Base-by-base conservation (phyloP, 2,797 vertebrate genomes). In the Macrochelys suwanniensis region DNA sequence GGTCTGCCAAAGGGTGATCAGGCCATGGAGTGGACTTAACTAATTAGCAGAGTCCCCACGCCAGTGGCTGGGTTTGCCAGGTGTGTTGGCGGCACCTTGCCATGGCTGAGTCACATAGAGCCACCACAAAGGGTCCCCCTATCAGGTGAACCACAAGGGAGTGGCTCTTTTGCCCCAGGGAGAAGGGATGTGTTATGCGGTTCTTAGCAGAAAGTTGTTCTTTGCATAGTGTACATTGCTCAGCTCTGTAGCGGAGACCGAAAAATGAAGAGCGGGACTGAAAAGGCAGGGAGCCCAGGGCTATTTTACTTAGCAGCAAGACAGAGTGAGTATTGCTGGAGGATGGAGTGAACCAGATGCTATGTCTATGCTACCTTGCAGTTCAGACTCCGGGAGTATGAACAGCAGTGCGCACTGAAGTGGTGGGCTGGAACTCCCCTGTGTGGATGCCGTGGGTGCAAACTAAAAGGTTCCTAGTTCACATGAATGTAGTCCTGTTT, bases 61-160 rank as follows among this genome's bases (percentile, higher is more conserved):
- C 31, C 76, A 11, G 0, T 1, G 42, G 25, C 16, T 59, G 53
- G 26, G 21, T 57, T 56, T 81, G 77, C 68, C 50, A 71, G 85
- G 10, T 74, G 42, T 7, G 19, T 77, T 57, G 57, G 19, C 45
- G 4, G 33, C 4, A 0, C 0, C 77, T 37, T 59, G 84, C 81
- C 23, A 49, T 25, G 56, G 50, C 25, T 0, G 0, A 31, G 15
- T 61, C 21, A 11, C 56, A 42, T 3, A 6, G 21, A 23, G 53
- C 12, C 17, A 57, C 26, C 0, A 3, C 65, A 37, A 26, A 16
- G 49, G n/a, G 17, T 23, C 76, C 26, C 23, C 49, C 42, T 23
- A 0, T 0, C 17, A 37, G 74, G 23, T 28, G 45, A 28, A 1
- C 11, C 0, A 1, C 0, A 49, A 42, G 31, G 53, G 90, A 0